Evolutionary conservation across 2,888 invertebrate genomes (phyloP).

Genomic region (Amphipyra berbera): DNA sequence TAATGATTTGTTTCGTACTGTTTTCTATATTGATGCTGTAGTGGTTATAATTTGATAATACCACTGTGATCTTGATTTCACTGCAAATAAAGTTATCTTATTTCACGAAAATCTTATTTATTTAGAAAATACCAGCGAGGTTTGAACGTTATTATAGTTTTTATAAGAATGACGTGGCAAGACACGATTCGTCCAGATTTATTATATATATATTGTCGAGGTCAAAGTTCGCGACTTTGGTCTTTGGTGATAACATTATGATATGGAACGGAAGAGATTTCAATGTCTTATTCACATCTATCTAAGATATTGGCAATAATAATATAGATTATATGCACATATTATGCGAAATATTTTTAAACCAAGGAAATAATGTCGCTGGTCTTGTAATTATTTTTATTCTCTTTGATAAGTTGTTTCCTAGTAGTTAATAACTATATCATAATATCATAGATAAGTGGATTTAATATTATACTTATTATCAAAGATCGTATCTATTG

Average conservation of each 20-base stretch:
- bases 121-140: conserved; percentile 20
- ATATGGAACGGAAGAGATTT: conserved; percentile 19
- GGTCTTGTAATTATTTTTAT: too few species aligned
- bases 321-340: neutral
- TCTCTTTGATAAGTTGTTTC: too few species aligned
- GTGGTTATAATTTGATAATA: too few species aligned
- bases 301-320: neutral
- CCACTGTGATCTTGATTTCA: neutral
- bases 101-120: conserved; percentile 14
- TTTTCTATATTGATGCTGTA: too few species aligned
- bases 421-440: too few species aligned
- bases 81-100: conserved; percentile 1
- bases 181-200: conserved; percentile 10
- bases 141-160: conserved; percentile 1
- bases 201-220: conserved; percentile 3
- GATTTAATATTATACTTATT: too few species aligned
- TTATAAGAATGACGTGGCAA: conserved; percentile 16
- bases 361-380: neutral
- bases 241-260: conserved; percentile 24
- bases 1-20: too few species aligned
- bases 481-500: too few species aligned
- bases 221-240: conserved; percentile 23
- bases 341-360: neutral
- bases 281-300: conserved; percentile 17
- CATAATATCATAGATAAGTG: too few species aligned